Evolutionary conservation across 1,140 invertebrate genomes (phyloP), one percentile per base, ranked within the genome.

Genomic region (Phocides pigmalion): DNA sequence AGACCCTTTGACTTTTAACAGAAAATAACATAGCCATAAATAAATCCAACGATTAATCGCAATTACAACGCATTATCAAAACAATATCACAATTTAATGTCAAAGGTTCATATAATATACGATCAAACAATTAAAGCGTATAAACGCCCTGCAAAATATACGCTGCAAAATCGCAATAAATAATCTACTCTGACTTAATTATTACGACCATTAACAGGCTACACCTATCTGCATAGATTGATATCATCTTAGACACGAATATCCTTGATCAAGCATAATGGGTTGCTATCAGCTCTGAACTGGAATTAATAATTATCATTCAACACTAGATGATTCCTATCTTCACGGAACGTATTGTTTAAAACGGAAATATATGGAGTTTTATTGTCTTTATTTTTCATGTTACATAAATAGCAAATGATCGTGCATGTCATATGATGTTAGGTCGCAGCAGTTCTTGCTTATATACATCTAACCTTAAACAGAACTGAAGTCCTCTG

Each of bases 301-400:
- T 72, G 44, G 75, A 70, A 74, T 78, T 64, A 66, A 75, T 80
- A 79, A 78, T 76, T 76, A 72, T 71, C 73, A 61, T 61, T 61
- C 56, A 37, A 61, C 44, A 32, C 19, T 61, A 66, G 39, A 16
- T 66, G 74, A 79, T 79, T 73, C 28, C 61, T 66, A 76, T 76
- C 73, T 79, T 70, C 67, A 65, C 69, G 66, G 37, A 59, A 59
- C 8, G 32, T 49, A 22, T 47, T 47, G 32, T 49, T 12, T 28
- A 46, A 19, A 19, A 46, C 0, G 22, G n/a, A 49, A 49, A 28
- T 6, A 8, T 28, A 28, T 3, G 2, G 25, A 8, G n/a, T 32
- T n/a, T 32, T 32, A 32, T 32, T 32, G 25, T 28, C 1, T 35
- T 35, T 35, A 6, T 28, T 28, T 28, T 8, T 28, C 9, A 28